Conservation (phyloP, 1,140 invertebrate genomes). For the Drosophila littoralis region DNA sequence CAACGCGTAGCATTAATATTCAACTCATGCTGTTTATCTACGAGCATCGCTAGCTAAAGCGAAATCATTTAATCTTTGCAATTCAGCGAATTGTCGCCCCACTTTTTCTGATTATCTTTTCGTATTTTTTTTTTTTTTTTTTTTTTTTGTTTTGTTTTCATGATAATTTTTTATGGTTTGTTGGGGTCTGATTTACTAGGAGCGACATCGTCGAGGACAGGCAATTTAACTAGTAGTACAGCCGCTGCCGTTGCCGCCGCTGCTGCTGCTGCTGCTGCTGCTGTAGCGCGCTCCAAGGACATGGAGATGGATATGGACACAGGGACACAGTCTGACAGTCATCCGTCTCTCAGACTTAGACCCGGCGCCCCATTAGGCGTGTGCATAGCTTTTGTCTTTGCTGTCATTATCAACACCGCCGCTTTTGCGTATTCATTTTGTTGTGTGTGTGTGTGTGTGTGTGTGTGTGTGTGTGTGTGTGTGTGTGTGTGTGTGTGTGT, state of each 20-base stretch:
- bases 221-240: conserved; percentile 65
- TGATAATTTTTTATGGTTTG: conserved; percentile 44
- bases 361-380: conserved; percentile 28
- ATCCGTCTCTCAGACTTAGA: conserved; percentile 38
- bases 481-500: conserved; percentile 14
- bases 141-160: conserved; percentile 22
- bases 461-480: neutral
- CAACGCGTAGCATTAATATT: neutral
- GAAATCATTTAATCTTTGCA: conserved; percentile 29
- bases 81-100: conserved; percentile 23
- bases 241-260: too few species aligned
- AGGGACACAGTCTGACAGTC: conserved; percentile 36
- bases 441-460: conserved; percentile 8
- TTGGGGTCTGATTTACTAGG: conserved; percentile 68
- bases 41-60: conserved; percentile 22
- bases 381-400: conserved; percentile 64
- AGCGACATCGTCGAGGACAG: conserved; percentile 64
- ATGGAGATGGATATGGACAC: conserved; percentile 11
- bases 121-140: conserved; percentile 24
- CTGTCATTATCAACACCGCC: conserved; percentile 74
- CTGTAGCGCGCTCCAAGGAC: conserved; percentile 58
- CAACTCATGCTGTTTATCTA: conserved; percentile 10
- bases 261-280: conserved; percentile 1
- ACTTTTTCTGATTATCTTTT: conserved; percentile 19
- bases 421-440: conserved; percentile 36